Conservation (phyloP, 2,113 vertebrate genomes). For the Malurus melanocephalus region DNA sequence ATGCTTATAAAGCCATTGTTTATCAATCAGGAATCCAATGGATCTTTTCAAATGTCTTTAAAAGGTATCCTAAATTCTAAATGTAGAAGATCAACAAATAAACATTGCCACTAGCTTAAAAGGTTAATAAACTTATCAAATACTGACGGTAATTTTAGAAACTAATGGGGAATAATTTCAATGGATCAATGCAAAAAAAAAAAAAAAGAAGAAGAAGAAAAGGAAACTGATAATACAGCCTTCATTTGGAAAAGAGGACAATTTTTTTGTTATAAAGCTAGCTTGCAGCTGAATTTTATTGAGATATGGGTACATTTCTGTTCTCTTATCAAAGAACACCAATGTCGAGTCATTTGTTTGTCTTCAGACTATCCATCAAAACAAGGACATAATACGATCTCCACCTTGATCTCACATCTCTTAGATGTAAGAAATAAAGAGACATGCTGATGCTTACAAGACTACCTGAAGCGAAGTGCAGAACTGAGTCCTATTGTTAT, state of each 20-base stretch:
- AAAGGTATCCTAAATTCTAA: neutral
- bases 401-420: neutral
- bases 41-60: neutral
- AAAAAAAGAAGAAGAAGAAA: neutral
- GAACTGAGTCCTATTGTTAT: neutral
- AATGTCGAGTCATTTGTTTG: neutral
- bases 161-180: neutral
- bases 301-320: neutral
- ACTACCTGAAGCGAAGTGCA: neutral
- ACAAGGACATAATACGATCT: neutral
- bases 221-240: neutral
- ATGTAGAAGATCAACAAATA: neutral
- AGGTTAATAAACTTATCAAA: neutral
- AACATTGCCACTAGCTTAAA: neutral
- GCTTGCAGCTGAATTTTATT: neutral
- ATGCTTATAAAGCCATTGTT: constrained; percentile 20
- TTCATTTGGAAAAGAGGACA: neutral
- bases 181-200: no score
- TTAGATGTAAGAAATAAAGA: neutral
- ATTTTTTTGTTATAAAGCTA: neutral
- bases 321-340: neutral
- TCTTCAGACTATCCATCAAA: neutral
- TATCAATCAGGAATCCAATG: constrained; percentile 24
- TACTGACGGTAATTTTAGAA: neutral
- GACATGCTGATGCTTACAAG: neutral